These are phyloP conservation scores for Sarcophaga bullata DNA, from an alignment of 1,140 invertebrate genomes.

Conservation along the genomic window DNA sequence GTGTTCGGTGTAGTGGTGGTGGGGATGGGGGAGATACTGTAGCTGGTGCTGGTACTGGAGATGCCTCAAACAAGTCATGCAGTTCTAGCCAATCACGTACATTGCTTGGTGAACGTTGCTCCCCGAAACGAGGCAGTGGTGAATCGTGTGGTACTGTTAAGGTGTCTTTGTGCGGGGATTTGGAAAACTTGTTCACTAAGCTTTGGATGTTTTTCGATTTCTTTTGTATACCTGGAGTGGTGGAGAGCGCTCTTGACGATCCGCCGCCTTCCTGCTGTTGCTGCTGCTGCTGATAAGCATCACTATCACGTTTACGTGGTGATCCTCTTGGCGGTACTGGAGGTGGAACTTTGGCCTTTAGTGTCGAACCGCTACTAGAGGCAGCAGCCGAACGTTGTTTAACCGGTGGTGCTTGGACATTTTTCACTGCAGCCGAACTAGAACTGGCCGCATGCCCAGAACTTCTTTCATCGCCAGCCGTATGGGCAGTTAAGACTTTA, in stretches of 20 bases:
- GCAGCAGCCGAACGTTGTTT: conserved; percentile 51
- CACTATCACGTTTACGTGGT: conserved; percentile 68
- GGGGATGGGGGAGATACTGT: conserved; percentile 36
- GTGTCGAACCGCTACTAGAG: conserved; percentile 35
- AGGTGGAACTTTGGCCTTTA: conserved; percentile 77
- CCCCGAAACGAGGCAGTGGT: conserved; percentile 55
- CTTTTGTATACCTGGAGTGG: conserved; percentile 55
- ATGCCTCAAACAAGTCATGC: conserved; percentile 58
- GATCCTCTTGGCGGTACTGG: conserved; percentile 84
- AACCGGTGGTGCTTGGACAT: conserved; percentile 53
- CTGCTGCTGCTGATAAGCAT: conserved; percentile 42
- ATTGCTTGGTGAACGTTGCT: conserved; percentile 62
- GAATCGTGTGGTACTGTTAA: not conserved
- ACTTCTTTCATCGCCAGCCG: not conserved
- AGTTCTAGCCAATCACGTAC: conserved; percentile 64
- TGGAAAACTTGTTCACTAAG: conserved; percentile 6
- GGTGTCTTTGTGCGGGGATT: conserved; percentile 27
- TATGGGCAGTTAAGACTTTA: not conserved
- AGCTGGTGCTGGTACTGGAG: not conserved
- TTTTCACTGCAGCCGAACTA: conserved; percentile 42
- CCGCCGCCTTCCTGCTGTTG: not conserved
- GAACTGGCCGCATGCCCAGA: not conserved
- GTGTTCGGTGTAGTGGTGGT: not conserved
- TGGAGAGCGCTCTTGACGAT: conserved; percentile 45
- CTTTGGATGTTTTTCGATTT: conserved; percentile 37